Percentiles rank a stretch among this genome's conserved stretches.
phyloP scores from a whole-genome alignment of 2,888 invertebrate genomes.

The Agrenia bidenticulata region DNA sequence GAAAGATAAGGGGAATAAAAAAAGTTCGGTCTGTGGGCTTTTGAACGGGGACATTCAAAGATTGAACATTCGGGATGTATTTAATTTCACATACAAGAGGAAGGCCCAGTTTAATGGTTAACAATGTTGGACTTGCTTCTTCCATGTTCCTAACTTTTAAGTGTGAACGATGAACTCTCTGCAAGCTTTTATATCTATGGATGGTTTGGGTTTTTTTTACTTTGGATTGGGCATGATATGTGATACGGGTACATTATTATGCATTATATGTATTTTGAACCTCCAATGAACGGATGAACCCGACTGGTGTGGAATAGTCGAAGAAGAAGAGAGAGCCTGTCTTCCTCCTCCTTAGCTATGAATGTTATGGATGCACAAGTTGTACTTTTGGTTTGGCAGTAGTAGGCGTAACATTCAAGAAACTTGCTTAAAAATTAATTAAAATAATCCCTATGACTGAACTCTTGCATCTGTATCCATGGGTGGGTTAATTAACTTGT shows the following conservation, averaged over 20 bases:
- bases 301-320: too few relatives aligned
- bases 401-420: conserved; percentile 3
- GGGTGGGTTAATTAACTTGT: not conserved
- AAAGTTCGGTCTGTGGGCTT: too few relatives aligned
- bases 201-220: not conserved
- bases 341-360: not conserved
- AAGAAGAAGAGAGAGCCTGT: not conserved
- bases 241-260: conserved; percentile 5
- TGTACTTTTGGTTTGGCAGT: not conserved
- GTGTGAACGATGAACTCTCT: not conserved
- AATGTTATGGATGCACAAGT: not conserved
- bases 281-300: conserved; percentile 2
- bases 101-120: too few relatives aligned
- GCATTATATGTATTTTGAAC: not conserved
- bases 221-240: not conserved
- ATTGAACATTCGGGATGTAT: too few relatives aligned
- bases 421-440: not conserved
- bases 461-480: too few relatives aligned
- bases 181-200: not conserved
- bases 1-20: too few relatives aligned
- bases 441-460: not conserved
- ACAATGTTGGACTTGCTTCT: too few relatives aligned
- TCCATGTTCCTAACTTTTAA: not conserved
- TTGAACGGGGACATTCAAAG: too few relatives aligned
- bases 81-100: too few relatives aligned